Conservation (phyloP, 2,888 invertebrate species). For the Timandra comae region DNA sequence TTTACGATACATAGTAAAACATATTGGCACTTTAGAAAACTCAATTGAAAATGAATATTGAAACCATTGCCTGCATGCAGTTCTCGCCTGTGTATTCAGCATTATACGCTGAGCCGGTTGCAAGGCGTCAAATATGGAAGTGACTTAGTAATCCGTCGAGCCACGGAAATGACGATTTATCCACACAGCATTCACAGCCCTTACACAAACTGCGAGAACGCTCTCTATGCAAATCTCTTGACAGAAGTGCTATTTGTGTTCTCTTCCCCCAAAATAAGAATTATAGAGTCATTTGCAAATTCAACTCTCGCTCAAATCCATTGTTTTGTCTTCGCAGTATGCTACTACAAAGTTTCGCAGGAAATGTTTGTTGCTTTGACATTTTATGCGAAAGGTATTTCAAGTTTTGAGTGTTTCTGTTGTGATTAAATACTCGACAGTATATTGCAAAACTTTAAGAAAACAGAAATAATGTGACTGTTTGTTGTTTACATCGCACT, state of each 20-base stretch:
- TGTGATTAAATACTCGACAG: conserved; percentile 2
- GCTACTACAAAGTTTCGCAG: conserved; percentile 13
- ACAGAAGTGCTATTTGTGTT: conserved; percentile 7
- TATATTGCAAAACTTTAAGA: conserved; percentile 1
- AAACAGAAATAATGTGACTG: neutral
- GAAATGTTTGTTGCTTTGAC: neutral
- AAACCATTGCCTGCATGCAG: no score
- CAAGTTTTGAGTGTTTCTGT: conserved; percentile 1
- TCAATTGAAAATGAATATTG: no score
- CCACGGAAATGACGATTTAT: no score
- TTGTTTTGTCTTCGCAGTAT: conserved; percentile 10
- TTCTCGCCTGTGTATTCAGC: no score
- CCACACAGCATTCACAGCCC: no score
- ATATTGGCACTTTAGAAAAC: no score
- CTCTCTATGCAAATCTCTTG: conserved; percentile 8
- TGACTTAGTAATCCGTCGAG: no score
- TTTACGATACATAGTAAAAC: no score
- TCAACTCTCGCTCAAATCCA: conserved; percentile 4
- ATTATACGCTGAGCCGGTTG: no score
- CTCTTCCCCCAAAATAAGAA: conserved; percentile 10
- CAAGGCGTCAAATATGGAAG: no score
- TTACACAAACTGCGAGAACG: neutral
- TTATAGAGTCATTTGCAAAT: conserved; percentile 18
- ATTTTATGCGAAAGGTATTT: neutral
- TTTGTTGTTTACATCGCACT: no score